Base-by-base conservation (phyloP, 2,797 vertebrate genomes). In the Coilia nasus region DNA sequence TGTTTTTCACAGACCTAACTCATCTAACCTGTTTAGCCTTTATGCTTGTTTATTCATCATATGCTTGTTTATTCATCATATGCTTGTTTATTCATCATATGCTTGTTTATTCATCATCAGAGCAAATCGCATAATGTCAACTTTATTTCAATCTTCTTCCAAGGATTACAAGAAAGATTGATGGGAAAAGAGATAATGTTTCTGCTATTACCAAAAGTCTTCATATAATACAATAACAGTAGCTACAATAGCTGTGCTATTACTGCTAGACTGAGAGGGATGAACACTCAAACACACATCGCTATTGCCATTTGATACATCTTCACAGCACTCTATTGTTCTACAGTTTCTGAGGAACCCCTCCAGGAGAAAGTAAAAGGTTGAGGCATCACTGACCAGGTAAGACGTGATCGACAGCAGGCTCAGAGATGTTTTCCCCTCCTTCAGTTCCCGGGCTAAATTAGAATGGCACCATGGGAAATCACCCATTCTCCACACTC, bases 401-500 rank as follows among this genome's bases (percentile, higher is more conserved):
- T 56, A 81, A 84, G 86, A 86, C 86, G 83, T 81, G 84, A 64
- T 82, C 46, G 85, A 35, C 67, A 14, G 28, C 67, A 81, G 83
- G 56, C 86, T 87, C 5, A 14, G 25, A 41, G 86, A 88, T 85
- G 82, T 87, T 86, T 56, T 87, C 46, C 50, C 86, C 86, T 87
- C 85, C 87, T 88, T 64, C 10, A 28, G 12, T 23, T 64, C 23
- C 88, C 31, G 28, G 85, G 81, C 82, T 81, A 81, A 81, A 44
- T 57, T 62, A 80, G 64, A 84, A 23, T 44, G 85, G 82, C 59
- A 82, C 83, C 89, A 87, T 85, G 88, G 89, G 89, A 89, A 90
- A 90, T 88, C 83, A 88, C 46, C 83, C 3, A 28, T 75, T 28
- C 15, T 35, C 67, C 59, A 84, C 83, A 86, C 46, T 35, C 28